These are phyloP conservation scores for Syrmaticus mikado DNA, from an alignment of 2,113 vertebrate genomes.

Conservation along the genomic window DNA sequence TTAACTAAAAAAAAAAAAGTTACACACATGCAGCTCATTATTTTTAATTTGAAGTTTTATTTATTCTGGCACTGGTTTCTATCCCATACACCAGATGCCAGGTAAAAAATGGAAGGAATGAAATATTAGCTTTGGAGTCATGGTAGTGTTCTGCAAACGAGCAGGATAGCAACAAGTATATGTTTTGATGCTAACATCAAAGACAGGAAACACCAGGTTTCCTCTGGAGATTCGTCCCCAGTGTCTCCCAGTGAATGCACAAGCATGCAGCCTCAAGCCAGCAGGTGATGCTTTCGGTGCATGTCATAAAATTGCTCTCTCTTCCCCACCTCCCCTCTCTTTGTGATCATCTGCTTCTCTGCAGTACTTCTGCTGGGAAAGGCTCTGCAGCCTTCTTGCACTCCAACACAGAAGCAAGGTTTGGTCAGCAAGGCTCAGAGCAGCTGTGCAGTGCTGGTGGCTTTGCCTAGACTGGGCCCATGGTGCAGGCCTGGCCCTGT, in stretches of 20 bases:
- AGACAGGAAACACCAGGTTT: neutral
- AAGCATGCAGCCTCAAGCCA: neutral
- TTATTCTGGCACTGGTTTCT: constrained; percentile 42
- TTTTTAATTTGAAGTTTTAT: constrained; percentile 71
- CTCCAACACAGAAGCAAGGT: neutral
- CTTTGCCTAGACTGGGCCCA: neutral
- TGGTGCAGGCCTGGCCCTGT: accelerated
- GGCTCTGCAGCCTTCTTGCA: neutral
- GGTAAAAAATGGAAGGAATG: neutral
- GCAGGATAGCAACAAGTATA: neutral
- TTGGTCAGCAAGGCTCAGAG: neutral
- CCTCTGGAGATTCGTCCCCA: neutral
- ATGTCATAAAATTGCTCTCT: neutral
- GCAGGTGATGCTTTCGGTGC: neutral
- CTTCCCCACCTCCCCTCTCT: neutral
- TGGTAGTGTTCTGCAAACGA: neutral
- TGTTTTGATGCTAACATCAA: neutral
- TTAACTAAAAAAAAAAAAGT: constrained; percentile 65
- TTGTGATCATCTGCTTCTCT: neutral
- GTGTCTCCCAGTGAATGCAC: neutral
- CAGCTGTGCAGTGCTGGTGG: neutral
- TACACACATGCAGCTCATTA: constrained; percentile 75
- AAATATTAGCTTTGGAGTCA: neutral
- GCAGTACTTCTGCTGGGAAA: neutral
- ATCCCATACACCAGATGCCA: constrained; percentile 55